phyloP scores from a whole-genome alignment of 1,140 invertebrate genomes.

The fruit fly (Drosophila melanogaster) region Release_6_plus_ISO1_MT NT_033779.5:10633001-10633500 shows the following conservation, averaged over 20 bases:
- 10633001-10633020: slow-evolving; percentile 59
- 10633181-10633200: slow-evolving; percentile 63
- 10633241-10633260: slow-evolving; percentile 31
- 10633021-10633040: slow-evolving; percentile 52
- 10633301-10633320: slow-evolving; percentile 31
- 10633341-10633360: slow-evolving; percentile 43
- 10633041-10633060: slow-evolving; percentile 77
- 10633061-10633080: slow-evolving; percentile 53
- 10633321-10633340: slow-evolving; percentile 64
- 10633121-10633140: neutral
- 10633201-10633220: slow-evolving; percentile 29
- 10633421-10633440: slow-evolving; percentile 36
- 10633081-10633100: slow-evolving; percentile 64
- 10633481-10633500: neutral
- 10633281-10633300: slow-evolving; percentile 27
- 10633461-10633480: slow-evolving; percentile 8
- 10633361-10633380: slow-evolving; percentile 17
- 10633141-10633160: slow-evolving; percentile 76
- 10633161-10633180: slow-evolving; percentile 79
- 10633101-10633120: neutral
- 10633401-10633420: slow-evolving; percentile 18
- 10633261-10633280: slow-evolving; percentile 41
- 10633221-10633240: slow-evolving; percentile 28
- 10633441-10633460: slow-evolving; percentile 2
- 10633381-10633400: slow-evolving; percentile 40